Evolutionary conservation across 92 coral and sea anemone genomes (phyloP).

Genomic region (Paramuricea clavata): DNA sequence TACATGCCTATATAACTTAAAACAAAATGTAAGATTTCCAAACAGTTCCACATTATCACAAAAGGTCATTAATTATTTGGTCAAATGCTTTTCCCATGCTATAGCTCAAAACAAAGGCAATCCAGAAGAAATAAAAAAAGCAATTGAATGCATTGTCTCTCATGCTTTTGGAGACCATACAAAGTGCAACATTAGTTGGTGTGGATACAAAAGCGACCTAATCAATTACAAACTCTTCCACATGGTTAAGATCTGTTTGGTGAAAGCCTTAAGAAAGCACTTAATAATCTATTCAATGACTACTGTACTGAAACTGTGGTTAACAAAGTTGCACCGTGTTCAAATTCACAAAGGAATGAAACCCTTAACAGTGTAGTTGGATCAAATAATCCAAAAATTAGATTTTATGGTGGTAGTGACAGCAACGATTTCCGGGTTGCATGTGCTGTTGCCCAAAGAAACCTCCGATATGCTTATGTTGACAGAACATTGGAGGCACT

Average conservation of each 20-base stretch:
- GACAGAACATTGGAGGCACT: conserved; percentile 50
- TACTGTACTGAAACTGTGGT: conserved; percentile 26
- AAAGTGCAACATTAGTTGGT: conserved; percentile 56
- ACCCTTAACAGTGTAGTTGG: conserved; percentile 59
- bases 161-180: conserved; percentile 71
- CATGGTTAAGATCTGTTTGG: conserved; percentile 60
- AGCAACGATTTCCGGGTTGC: conserved; percentile 64
- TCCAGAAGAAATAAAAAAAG: conserved; percentile 35
- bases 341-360: conserved; percentile 52
- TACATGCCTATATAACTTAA: conserved; percentile 51
- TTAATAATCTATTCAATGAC: conserved; percentile 27
- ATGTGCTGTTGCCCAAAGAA: conserved; percentile 58
- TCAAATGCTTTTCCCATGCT: conserved; percentile 59
- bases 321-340: conserved; percentile 18
- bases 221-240: conserved; percentile 50
- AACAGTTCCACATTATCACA: conserved; percentile 46
- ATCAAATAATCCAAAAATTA: conserved; percentile 55
- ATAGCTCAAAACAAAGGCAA: conserved; percentile 66
- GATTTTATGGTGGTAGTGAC: conserved; percentile 69
- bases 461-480: conserved; percentile 59
- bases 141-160: conserved; percentile 46
- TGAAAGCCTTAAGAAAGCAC: conserved; percentile 23
- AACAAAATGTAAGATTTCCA: conserved; percentile 38
- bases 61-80: conserved; percentile 46
- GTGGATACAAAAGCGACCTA: conserved; percentile 44